Base-by-base conservation (phyloP, 2,888 invertebrate species). In the Serripes groenlandicus region DNA sequence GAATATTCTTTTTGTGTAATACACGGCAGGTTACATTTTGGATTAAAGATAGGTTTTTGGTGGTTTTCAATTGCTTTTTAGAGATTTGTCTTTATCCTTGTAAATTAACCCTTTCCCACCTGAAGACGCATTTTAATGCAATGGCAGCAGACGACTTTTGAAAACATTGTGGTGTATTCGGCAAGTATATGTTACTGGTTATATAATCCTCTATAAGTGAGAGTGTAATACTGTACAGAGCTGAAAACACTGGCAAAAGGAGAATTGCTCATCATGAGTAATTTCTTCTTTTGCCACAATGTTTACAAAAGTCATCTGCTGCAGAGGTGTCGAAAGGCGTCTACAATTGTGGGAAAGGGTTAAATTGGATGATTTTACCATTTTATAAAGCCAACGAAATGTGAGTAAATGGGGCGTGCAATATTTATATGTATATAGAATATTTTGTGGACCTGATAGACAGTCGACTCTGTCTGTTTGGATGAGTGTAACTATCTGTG, bases 361-460 rank as follows among this genome's bases (percentile, higher is more conserved):
- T 56, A 5, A 56, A 56, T 5, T 56, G 23, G 62, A 58, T 58
- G 58, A 34, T 34, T 62, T 62, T 34, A 34, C 62, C 34, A 62
- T 62, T 62, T 62, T 34, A 62, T 34, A 34, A 34, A 62, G 15
- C 34, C 32, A 62, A 30, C n/a, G 34, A 34, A 62, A 34, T 62
- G 34, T n/a, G n/a, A n/a, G n/a, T 34, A 62, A 62, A 34, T 62
- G 62, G 34, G 62, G 62, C 62, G 34, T 62, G n/a, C 18, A 34
- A 34, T 32, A 60, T 54, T 54, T 54, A 54, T 54, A 11, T 54
- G n/a, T n/a, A n/a, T n/a, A n/a, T n/a, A n/a, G n/a, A n/a, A n/a
- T n/a, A n/a, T n/a, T n/a, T n/a, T n/a, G n/a, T n/a, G n/a, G n/a
- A n/a, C n/a, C n/a, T n/a, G n/a, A n/a, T n/a, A n/a, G n/a, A n/a